Evolutionary conservation across 2,113 vertebrate species (phyloP).

Genomic region (Dasyornis broadbenti): DNA sequence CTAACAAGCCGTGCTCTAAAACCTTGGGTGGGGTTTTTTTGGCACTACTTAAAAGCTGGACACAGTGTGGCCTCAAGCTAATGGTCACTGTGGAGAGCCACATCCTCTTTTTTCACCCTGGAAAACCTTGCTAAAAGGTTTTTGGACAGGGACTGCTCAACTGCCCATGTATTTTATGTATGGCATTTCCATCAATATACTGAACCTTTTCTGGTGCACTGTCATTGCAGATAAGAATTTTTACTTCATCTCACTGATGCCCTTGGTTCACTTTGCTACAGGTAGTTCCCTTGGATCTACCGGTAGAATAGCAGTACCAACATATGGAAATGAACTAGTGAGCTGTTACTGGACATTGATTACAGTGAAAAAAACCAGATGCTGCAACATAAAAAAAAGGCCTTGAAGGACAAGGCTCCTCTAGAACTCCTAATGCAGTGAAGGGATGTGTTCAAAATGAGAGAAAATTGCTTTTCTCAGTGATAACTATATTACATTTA

Average conservation of each 20-base stretch:
- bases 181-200: background rate
- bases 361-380: background rate
- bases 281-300: background rate
- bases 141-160: background rate
- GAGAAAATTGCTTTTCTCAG: background rate
- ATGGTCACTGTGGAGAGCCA: background rate
- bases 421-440: background rate
- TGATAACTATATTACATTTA: background rate
- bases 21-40: background rate
- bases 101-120: background rate
- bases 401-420: background rate
- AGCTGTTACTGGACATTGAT: background rate
- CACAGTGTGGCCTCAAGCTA: background rate
- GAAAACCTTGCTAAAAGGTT: background rate
- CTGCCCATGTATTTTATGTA: background rate
- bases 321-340: background rate
- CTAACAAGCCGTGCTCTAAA: background rate
- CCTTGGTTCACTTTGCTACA: background rate
- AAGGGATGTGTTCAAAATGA: background rate
- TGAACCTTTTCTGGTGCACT: background rate
- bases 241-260: background rate
- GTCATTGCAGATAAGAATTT: background rate
- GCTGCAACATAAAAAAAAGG: background rate
- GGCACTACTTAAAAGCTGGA: background rate
- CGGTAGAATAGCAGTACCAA: background rate